phyloP scores from a whole-genome alignment of 2,797 vertebrate species.

The Valencia hispanica region DNA sequence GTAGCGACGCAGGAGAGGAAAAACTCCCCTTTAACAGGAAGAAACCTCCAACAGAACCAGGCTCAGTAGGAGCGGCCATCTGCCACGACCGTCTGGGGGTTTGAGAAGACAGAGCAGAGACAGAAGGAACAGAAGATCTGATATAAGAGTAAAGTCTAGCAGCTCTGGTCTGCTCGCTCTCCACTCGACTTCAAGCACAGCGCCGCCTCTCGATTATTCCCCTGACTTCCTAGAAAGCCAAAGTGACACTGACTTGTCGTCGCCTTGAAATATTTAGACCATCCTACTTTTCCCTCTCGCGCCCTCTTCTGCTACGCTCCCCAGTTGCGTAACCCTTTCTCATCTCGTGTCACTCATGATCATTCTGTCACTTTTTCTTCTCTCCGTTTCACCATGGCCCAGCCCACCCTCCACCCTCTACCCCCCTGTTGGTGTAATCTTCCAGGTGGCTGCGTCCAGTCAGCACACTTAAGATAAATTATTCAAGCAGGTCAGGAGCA shows the following conservation, averaged over 20 bases:
- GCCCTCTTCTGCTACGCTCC: constrained; percentile 9
- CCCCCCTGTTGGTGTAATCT: constrained; percentile 24
- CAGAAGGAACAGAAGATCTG: no score
- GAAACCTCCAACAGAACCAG: no score
- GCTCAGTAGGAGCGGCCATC: no score
- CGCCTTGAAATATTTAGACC: constrained; percentile 1
- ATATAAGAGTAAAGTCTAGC: no score
- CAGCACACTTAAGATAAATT: constrained; percentile 67
- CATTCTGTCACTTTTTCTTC: constrained; percentile 18
- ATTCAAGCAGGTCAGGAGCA: constrained; percentile 70
- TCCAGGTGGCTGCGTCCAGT: constrained; percentile 65
- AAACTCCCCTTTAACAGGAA: no score
- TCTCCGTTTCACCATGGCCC: constrained; percentile 6
- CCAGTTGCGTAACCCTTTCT: constrained; percentile 34
- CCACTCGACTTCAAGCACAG: not conserved
- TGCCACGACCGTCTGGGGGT: no score
- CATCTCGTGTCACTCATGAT: constrained; percentile 5
- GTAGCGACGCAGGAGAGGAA: no score
- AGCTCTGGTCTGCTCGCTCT: not conserved
- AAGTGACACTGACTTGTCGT: not conserved
- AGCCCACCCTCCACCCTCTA: not conserved
- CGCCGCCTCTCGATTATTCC: not conserved
- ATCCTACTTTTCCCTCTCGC: not conserved
- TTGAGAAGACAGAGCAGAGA: no score
- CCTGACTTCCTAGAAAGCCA: not conserved